Conservation (phyloP, 2,797 vertebrate genomes). For the Notoglanidium macrostoma region DNA sequence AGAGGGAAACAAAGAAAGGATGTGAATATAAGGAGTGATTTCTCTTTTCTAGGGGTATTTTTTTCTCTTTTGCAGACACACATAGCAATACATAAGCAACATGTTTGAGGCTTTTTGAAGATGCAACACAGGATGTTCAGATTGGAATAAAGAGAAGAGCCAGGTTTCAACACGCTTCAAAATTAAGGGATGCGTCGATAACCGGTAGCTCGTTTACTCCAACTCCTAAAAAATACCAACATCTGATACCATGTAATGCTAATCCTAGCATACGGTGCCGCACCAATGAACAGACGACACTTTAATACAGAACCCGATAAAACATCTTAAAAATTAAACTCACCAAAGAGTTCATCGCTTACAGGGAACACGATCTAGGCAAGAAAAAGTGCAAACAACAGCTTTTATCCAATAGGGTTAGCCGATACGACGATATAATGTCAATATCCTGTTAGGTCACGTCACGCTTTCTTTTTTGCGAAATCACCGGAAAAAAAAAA, state of each 20-base stretch:
- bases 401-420: not conserved
- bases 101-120: slow-evolving; percentile 12
- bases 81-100: slow-evolving; percentile 49
- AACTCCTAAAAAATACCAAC: not conserved
- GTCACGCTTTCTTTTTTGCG: not conserved
- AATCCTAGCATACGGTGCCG: not conserved
- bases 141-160: slow-evolving; percentile 67
- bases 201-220: not conserved
- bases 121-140: slow-evolving; percentile 46
- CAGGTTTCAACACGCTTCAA: slow-evolving; percentile 54
- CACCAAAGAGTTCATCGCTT: not conserved
- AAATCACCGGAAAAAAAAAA: not conserved
- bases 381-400: not conserved
- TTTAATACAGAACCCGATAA: not conserved
- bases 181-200: slow-evolving; percentile 41
- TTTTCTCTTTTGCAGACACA: slow-evolving; percentile 41
- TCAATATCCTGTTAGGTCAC: not conserved
- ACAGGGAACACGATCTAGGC: not conserved
- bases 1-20: slow-evolving; percentile 42
- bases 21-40: slow-evolving; percentile 41
- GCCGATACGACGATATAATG: not conserved
- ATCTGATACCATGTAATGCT: not conserved
- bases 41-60: slow-evolving; percentile 16
- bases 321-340: not conserved
- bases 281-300: not conserved